Conservation (phyloP, 2,888 invertebrate species). For the Epinotia ramella region DNA sequence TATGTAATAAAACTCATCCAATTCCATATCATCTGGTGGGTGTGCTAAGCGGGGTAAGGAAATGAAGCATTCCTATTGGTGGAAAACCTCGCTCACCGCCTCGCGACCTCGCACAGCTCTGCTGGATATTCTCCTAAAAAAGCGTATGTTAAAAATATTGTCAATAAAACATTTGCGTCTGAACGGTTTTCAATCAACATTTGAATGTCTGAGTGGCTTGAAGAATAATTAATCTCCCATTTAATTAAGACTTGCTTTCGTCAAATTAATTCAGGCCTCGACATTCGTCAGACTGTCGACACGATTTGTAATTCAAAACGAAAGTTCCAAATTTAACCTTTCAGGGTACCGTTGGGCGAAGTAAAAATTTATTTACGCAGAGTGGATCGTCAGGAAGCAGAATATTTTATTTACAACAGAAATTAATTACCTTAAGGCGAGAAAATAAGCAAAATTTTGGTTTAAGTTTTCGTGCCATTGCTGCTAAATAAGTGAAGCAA, state of each 20-base stretch:
- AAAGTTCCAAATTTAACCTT: conserved; percentile 60
- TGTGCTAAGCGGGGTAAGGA: too few species aligned
- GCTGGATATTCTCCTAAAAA: neutral
- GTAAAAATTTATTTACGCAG: neutral
- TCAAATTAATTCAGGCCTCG: conserved; percentile 69
- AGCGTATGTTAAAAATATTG: neutral
- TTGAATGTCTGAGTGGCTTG: conserved; percentile 63
- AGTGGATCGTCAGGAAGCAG: too few species aligned
- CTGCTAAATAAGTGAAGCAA: too few species aligned
- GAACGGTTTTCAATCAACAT: conserved; percentile 55
- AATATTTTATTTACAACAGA: too few species aligned
- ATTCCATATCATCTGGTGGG: too few species aligned
- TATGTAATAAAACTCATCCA: too few species aligned
- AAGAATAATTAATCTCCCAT: conserved; percentile 65
- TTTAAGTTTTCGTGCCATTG: too few species aligned
- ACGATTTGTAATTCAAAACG: conserved; percentile 75
- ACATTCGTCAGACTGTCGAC: conserved; percentile 55
- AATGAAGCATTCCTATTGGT: too few species aligned
- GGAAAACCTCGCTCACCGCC: too few species aligned
- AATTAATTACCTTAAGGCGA: too few species aligned
- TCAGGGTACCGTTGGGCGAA: conserved; percentile 37
- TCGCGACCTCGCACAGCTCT: too few species aligned
- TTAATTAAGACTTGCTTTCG: conserved; percentile 72
- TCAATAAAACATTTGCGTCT: neutral
- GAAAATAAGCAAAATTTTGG: too few species aligned